Evolutionary conservation across 2,797 vertebrate genomes (phyloP).

Genomic region (Lophotriccus pileatus): DNA sequence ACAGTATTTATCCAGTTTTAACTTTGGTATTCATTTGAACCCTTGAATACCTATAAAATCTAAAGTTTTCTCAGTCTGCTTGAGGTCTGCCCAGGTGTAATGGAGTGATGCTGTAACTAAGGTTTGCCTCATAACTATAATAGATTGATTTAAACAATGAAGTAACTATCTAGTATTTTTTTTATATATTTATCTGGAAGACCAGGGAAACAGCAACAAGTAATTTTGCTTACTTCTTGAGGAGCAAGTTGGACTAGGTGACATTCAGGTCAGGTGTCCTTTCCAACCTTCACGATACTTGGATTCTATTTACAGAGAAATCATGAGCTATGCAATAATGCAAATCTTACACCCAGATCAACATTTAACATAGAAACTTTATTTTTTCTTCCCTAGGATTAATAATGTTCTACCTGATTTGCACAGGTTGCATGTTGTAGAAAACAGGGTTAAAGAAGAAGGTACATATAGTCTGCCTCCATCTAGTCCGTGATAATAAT

Average conservation of each 20-base stretch:
- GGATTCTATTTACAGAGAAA: not conserved
- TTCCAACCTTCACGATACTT: not conserved
- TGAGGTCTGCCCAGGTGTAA: not conserved
- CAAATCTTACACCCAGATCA: not conserved
- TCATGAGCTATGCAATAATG: not conserved
- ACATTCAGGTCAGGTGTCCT: not conserved
- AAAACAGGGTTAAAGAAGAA: not conserved
- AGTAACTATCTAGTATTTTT: not conserved
- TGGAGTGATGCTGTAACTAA: not conserved
- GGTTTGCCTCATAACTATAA: not conserved
- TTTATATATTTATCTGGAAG: not conserved
- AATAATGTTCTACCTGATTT: not conserved
- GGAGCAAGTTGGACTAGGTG: not conserved
- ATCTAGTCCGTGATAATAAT: not conserved
- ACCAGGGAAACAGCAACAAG: not conserved
- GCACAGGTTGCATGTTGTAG: not conserved
- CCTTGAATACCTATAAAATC: not conserved
- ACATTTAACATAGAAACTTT: not conserved
- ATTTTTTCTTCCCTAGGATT: not conserved
- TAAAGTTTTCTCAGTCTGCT: not conserved
- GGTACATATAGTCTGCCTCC: not conserved
- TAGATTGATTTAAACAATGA: not conserved
- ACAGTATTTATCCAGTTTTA: not conserved
- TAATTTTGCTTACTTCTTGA: not conserved
- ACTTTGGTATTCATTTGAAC: not conserved